phyloP scores from a whole-genome alignment of 1,140 invertebrate genomes.

The Pseudachorutes palmiensis region DNA sequence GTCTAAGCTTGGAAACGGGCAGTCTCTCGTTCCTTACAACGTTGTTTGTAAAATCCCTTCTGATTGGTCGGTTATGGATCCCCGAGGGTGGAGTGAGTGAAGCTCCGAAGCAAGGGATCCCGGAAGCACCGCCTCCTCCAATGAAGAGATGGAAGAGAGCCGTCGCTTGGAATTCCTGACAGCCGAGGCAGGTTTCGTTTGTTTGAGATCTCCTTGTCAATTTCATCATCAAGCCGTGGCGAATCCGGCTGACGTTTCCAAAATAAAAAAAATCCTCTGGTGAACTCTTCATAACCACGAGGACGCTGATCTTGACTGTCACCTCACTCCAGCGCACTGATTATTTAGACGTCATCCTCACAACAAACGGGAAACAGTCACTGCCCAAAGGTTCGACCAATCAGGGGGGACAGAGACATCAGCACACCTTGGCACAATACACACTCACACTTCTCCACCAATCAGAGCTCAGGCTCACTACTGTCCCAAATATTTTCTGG shows the following conservation, averaged over 20 bases:
- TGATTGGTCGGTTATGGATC: neutral
- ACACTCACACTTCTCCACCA: too few relatives aligned
- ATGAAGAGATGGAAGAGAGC: constrained; percentile 37
- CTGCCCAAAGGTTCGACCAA: too few relatives aligned
- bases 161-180: constrained; percentile 7
- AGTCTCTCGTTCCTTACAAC: too few relatives aligned
- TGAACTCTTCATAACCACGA: constrained; percentile 9
- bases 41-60: too few relatives aligned
- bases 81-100: neutral
- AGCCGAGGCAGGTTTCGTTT: neutral
- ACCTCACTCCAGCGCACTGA: neutral
- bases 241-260: constrained; percentile 38
- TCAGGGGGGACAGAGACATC: neutral
- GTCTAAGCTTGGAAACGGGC: too few relatives aligned
- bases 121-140: constrained; percentile 15
- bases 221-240: constrained; percentile 38
- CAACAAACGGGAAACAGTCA: neutral
- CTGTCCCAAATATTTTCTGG: neutral
- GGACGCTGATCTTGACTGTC: neutral
- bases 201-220: constrained; percentile 37
- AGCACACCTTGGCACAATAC: neutral
- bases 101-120: neutral
- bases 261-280: constrained; percentile 12
- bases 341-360: constrained; percentile 30
- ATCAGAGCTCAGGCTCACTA: too few relatives aligned